Evolutionary conservation across 1,140 invertebrate genomes (phyloP).

Genomic region (Palaemon carinicauda): DNA sequence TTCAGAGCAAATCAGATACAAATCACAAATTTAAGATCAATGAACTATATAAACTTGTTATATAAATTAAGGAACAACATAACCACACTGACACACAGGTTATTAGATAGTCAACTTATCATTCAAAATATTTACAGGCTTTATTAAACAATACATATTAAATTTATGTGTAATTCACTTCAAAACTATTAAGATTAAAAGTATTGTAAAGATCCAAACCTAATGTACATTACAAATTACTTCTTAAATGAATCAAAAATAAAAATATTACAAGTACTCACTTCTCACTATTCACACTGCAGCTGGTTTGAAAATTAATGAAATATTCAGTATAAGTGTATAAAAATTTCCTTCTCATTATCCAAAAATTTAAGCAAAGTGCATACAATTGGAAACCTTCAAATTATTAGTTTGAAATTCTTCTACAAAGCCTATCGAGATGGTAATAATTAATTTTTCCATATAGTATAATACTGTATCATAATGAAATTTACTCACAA

Average conservation of each 20-base stretch:
- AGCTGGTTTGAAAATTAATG: conserved; percentile 4
- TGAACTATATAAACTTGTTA: too few species aligned
- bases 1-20: background rate
- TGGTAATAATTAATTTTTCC: too few species aligned
- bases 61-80: background rate
- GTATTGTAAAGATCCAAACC: too few species aligned
- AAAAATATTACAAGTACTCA: conserved; percentile 19
- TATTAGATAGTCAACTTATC: background rate
- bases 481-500: too few species aligned
- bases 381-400: background rate
- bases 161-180: too few species aligned
- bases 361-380: background rate
- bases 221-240: background rate
- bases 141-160: too few species aligned
- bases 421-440: too few species aligned
- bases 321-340: background rate
- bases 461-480: too few species aligned
- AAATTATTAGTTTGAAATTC: too few species aligned
- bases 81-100: background rate
- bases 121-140: too few species aligned
- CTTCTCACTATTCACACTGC: conserved; percentile 41
- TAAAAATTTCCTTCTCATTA: background rate
- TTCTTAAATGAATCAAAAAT: background rate
- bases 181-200: too few species aligned
- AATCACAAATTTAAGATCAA: background rate